Conservation (phyloP, 2,797 vertebrate species). For the Microtus californicus region DNA sequence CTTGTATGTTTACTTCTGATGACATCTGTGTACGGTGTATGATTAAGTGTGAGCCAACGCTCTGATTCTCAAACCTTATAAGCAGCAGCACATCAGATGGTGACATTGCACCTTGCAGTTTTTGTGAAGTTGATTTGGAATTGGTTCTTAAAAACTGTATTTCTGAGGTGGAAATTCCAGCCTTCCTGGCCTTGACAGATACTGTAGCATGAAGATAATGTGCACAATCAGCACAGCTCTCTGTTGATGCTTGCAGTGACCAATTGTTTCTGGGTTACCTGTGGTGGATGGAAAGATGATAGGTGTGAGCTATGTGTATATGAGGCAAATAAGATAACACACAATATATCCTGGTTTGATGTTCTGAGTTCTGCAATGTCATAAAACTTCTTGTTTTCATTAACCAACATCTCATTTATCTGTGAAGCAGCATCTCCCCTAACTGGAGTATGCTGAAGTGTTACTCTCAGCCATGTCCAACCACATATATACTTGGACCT, state of each 20-base stretch:
- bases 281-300: not conserved
- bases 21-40: not conserved
- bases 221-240: not conserved
- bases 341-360: not conserved
- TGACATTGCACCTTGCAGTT: not conserved
- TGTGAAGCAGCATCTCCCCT: not conserved
- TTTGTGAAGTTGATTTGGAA: not conserved
- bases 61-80: not conserved
- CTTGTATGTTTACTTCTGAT: constrained; percentile 14
- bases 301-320: not conserved
- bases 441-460: not conserved
- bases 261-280: not conserved
- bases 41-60: not conserved
- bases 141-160: not conserved
- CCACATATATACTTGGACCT: not conserved
- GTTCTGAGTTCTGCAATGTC: not conserved
- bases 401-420: not conserved
- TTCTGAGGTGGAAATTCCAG: not conserved
- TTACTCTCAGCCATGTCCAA: not conserved
- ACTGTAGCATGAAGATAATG: not conserved
- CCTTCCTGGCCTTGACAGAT: not conserved
- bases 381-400: not conserved
- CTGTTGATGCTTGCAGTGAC: not conserved
- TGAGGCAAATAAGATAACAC: not conserved
- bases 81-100: not conserved